Conservation (phyloP, 2,888 invertebrate genomes). For the Oscheius sp. region DNA sequence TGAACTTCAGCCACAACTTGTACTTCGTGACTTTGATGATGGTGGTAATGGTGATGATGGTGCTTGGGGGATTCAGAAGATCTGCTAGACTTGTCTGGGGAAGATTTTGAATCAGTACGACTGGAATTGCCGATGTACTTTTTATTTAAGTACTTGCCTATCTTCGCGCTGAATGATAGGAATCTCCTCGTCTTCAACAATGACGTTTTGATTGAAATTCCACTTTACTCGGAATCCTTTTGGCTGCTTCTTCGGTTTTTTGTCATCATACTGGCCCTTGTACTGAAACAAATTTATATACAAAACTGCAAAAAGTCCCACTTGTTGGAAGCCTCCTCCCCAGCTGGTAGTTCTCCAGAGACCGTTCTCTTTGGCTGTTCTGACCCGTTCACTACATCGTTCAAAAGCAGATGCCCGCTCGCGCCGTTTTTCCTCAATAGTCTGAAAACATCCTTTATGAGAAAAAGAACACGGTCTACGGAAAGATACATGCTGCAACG, state of each 20-base stretch:
- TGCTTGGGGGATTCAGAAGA: constrained; percentile 26
- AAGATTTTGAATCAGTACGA: constrained; percentile 17
- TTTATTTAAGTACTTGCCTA: not conserved
- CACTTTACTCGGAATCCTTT: constrained; percentile 64
- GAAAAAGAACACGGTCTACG: constrained; percentile 43
- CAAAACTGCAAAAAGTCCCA: constrained; percentile 5
- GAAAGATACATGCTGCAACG: constrained; percentile 66
- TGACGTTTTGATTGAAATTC: constrained; percentile 41
- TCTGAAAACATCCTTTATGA: constrained; percentile 44
- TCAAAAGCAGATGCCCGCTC: constrained; percentile 64
- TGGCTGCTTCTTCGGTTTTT: constrained; percentile 53
- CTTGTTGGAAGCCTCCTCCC: constrained; percentile 69
- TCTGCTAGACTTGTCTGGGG: constrained; percentile 19
- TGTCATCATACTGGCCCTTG: constrained; percentile 63
- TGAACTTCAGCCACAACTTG: constrained; percentile 15
- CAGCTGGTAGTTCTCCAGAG: constrained; percentile 69
- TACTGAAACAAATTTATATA: constrained; percentile 53
- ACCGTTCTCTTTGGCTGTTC: constrained; percentile 71
- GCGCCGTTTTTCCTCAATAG: constrained; percentile 57
- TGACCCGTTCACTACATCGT: constrained; percentile 64
- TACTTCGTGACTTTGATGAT: constrained; percentile 6
- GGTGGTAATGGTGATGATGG: constrained; percentile 8
- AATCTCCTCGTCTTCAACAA: constrained; percentile 35
- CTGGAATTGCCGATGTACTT: not conserved
- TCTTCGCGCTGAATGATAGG: constrained; percentile 25